Conservation (phyloP, 2,888 invertebrate genomes). For the Dexiosoma caninum region DNA sequence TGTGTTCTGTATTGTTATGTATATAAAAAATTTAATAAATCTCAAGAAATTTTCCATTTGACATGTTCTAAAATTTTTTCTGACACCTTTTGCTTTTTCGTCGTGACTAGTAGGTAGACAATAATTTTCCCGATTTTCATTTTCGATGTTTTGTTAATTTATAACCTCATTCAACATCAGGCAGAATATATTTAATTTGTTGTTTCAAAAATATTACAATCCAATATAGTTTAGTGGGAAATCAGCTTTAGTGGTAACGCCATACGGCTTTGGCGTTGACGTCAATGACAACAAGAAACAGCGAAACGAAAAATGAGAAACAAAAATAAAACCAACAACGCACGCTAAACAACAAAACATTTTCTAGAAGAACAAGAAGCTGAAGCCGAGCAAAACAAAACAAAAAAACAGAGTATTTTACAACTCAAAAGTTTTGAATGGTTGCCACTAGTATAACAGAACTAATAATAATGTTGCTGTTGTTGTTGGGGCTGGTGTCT, state of each 20-base stretch:
- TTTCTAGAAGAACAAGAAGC: constrained; percentile 34
- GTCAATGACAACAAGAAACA: constrained; percentile 45
- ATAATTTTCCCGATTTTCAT: no score
- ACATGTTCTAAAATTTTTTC: no score
- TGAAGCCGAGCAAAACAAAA: constrained; percentile 45
- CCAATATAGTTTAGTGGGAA: background rate
- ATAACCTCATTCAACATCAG: no score
- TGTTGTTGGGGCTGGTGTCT: constrained; percentile 61
- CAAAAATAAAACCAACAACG: constrained; percentile 33
- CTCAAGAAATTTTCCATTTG: no score
- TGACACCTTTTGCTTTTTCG: no score
- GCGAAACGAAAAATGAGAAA: background rate
- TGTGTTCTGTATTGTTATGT: no score
- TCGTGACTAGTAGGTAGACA: no score
- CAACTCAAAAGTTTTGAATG: constrained; percentile 67
- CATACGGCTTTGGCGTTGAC: constrained; percentile 54
- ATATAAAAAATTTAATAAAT: no score
- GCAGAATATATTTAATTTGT: no score
- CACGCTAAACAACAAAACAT: constrained; percentile 31
- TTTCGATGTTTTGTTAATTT: no score
- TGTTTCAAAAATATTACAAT: no score
- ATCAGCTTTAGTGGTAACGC: constrained; percentile 28
- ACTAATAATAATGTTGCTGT: constrained; percentile 22
- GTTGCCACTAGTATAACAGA: constrained; percentile 38
- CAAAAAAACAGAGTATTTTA: constrained; percentile 60